Evolutionary conservation across 2,113 vertebrate species (phyloP).

Genomic region (Anser brachyrhynchus): DNA sequence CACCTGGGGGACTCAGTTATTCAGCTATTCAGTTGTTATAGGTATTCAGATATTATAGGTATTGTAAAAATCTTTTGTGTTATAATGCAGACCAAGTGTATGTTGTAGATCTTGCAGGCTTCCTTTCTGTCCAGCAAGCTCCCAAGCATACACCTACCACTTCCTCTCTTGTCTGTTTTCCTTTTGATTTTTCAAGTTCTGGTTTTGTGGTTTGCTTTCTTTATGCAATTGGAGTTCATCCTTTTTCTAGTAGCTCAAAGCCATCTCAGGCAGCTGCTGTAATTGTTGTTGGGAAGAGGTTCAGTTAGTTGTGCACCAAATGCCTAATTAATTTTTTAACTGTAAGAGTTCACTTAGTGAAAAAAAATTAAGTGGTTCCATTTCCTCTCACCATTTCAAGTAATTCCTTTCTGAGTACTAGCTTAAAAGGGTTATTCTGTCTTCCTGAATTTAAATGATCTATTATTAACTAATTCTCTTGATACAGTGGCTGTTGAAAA

Average conservation of each 20-base stretch:
- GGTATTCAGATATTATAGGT: not conserved
- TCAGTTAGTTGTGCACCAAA: not conserved
- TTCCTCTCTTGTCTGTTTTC: not conserved
- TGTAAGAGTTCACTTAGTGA: not conserved
- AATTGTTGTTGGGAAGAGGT: not conserved
- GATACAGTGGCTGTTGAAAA: not conserved
- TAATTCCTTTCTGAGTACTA: not conserved
- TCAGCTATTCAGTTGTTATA: not conserved
- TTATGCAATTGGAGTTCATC: not conserved
- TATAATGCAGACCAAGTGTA: not conserved
- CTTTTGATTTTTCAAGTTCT: not conserved
- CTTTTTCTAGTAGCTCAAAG: not conserved
- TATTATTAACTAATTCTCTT: slow-evolving; percentile 32
- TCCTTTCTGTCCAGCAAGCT: not conserved
- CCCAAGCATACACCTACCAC: not conserved
- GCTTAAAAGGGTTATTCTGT: not conserved
- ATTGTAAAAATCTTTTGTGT: not conserved
- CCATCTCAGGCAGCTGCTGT: not conserved
- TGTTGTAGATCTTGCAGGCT: not conserved
- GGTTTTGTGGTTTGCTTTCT: slow-evolving; percentile 17
- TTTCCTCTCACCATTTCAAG: not conserved
- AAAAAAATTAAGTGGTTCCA: slow-evolving; percentile 5
- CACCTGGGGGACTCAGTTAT: not conserved
- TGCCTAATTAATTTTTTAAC: slow-evolving; percentile 26
- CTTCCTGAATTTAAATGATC: not conserved